Evolutionary conservation across 1,140 invertebrate genomes (phyloP).

Genomic region (Mactra quadrangularis): DNA sequence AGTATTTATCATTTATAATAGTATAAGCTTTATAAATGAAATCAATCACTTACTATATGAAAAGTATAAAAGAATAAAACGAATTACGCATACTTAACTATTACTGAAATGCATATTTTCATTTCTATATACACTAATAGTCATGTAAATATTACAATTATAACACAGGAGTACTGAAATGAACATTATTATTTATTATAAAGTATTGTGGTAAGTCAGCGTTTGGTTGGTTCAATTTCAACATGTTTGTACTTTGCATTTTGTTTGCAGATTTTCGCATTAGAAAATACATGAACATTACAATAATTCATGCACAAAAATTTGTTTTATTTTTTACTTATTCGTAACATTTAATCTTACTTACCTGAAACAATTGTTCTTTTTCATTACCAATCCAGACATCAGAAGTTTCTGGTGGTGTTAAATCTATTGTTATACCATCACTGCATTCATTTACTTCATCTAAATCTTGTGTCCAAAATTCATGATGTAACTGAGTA

Average conservation of each 20-base stretch:
- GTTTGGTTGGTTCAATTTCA: background rate
- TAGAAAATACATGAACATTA: too few relatives aligned
- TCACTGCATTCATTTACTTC: conserved; percentile 65
- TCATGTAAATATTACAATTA: background rate
- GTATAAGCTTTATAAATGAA: background rate
- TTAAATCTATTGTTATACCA: conserved; percentile 66
- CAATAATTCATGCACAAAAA: too few relatives aligned
- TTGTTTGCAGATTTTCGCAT: too few relatives aligned
- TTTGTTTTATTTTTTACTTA: too few relatives aligned
- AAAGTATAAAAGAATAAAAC: background rate
- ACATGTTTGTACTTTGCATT: too few relatives aligned
- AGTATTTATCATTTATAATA: background rate
- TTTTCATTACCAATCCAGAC: conserved; percentile 61
- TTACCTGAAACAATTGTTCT: conserved; percentile 61
- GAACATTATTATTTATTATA: background rate
- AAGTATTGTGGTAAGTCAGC: background rate
- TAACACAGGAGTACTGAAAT: background rate
- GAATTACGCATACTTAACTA: background rate
- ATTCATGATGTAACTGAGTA: conserved; percentile 54
- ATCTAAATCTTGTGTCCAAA: conserved; percentile 51
- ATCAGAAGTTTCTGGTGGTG: conserved; percentile 57
- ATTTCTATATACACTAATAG: background rate
- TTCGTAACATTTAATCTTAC: too few relatives aligned
- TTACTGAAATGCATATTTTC: background rate
- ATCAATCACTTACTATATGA: background rate